Evolutionary conservation across 2,113 vertebrate genomes (phyloP), one percentile per base, ranked within the genome.

Genomic region (Lasiurus cinereus): DNA sequence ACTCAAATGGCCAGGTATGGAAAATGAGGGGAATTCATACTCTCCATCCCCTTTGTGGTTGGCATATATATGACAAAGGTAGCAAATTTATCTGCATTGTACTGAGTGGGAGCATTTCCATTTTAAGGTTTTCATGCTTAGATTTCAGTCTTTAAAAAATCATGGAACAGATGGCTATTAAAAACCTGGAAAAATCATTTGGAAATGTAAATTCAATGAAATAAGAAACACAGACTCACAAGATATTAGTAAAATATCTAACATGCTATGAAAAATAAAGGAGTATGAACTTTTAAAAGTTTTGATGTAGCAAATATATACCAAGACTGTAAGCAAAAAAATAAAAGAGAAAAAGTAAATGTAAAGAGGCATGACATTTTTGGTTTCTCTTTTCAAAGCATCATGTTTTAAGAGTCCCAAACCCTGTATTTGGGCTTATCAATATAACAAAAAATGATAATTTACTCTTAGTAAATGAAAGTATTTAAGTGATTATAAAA

Each of bases 1-100:
- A 10, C 39, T 39, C 70, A 70, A 2, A 15, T 24, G 16, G 14
- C 88, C 16, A 31, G 29, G 1, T 5, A 4, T 1, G 4, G 56
- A 8, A 27, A 72, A n/a, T 18, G n/a, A 2, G 21, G 18, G 5
- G 31, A 79, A 21, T 80, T 52, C 4, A 1, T 2, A 7, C 7
- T 18, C 1, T 39, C 36, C 5, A 1, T 3, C 2, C 46, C 8
- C 1, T 1, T 1, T 4, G 3, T 1, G 18, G 18, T 27, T n/a
- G 62, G 46, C 1, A 0, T 4, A 27, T 1, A 6, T 11, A 6
- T 50, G 22, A 13, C 36, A 14, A 1, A 54, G 1, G 10, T 52
- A 66, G 24, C 19, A 50, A 6, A 67, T 31, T 73, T 19, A 48
- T 66, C 59, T 73, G 43, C 16, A 54, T 33, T 1, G 21, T 14